A percentile compares a stretch with the other conserved stretches of the same genome.
Conservation (phyloP, 2,797 vertebrate genomes). For the Acanthurus lineatus region DNA sequence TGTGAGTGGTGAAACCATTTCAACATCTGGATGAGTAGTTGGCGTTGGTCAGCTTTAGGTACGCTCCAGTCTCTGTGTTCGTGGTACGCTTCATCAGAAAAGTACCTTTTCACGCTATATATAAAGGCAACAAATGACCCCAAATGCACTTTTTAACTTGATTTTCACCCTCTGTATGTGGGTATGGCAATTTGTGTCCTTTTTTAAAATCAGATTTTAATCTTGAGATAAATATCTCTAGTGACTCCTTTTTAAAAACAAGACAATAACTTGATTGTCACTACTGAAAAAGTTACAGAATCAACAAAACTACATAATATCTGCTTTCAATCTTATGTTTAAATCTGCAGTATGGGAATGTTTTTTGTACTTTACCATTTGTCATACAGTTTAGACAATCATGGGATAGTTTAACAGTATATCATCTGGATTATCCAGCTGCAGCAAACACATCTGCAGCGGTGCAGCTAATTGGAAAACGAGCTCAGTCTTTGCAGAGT, state of each 20-base stretch:
- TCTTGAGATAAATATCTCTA: slow-evolving; percentile 21
- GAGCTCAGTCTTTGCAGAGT: slow-evolving; percentile 17
- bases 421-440: slow-evolving; percentile 3
- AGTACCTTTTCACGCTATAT: slow-evolving; percentile 26
- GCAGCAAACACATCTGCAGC: neutral
- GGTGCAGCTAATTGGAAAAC: no score
- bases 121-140: slow-evolving; percentile 43
- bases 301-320: slow-evolving; percentile 11
- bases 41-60: slow-evolving; percentile 54
- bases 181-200: slow-evolving; percentile 37
- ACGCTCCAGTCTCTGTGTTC: slow-evolving; percentile 40
- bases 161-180: neutral
- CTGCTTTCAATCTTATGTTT: slow-evolving; percentile 3
- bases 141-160: slow-evolving; percentile 72
- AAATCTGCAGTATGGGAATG: neutral
- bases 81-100: slow-evolving; percentile 1
- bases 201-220: slow-evolving; percentile 38
- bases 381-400: slow-evolving; percentile 57
- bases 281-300: slow-evolving; percentile 43
- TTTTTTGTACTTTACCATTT: slow-evolving; percentile 3
- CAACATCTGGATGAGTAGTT: slow-evolving; percentile 56
- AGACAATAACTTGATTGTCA: slow-evolving; percentile 16
- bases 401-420: slow-evolving; percentile 10
- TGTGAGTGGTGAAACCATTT: slow-evolving; percentile 77
- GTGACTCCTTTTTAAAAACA: slow-evolving; percentile 19